These are phyloP conservation scores for Sibirionetta formosa DNA, from an alignment of 2,797 vertebrate genomes.

Conservation along the genomic window DNA sequence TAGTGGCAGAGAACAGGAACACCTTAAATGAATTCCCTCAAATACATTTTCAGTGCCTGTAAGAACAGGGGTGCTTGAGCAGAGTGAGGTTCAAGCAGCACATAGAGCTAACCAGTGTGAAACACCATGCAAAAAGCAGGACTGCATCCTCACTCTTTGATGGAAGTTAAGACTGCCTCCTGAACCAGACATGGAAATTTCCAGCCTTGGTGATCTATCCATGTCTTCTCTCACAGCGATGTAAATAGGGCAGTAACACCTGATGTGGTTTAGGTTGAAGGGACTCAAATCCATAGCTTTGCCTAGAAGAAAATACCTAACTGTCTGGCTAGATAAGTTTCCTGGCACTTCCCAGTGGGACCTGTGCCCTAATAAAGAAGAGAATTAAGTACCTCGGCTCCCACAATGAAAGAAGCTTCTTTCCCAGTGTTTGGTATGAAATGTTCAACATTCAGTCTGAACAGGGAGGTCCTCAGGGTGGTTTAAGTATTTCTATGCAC, in stretches of 20 bases:
- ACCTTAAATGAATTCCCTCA: neutral
- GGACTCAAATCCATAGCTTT: neutral
- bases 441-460: neutral
- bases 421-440: neutral
- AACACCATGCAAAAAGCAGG: neutral
- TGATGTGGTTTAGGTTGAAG: neutral
- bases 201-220: neutral
- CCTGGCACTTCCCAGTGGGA: neutral
- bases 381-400: neutral
- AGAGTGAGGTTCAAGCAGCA: neutral
- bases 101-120: rapidly evolving
- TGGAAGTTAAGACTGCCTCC: neutral
- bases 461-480: neutral
- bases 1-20: neutral
- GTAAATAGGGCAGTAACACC: neutral
- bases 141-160: neutral
- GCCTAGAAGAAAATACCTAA: neutral
- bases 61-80: neutral
- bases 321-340: neutral
- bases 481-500: neutral
- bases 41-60: neutral
- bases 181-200: neutral
- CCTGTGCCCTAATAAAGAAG: neutral
- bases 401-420: neutral
- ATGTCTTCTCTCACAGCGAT: neutral